Evolutionary conservation across 2,113 vertebrate species (phyloP).

Genomic region (Leptobrachium ailaonicum): DNA sequence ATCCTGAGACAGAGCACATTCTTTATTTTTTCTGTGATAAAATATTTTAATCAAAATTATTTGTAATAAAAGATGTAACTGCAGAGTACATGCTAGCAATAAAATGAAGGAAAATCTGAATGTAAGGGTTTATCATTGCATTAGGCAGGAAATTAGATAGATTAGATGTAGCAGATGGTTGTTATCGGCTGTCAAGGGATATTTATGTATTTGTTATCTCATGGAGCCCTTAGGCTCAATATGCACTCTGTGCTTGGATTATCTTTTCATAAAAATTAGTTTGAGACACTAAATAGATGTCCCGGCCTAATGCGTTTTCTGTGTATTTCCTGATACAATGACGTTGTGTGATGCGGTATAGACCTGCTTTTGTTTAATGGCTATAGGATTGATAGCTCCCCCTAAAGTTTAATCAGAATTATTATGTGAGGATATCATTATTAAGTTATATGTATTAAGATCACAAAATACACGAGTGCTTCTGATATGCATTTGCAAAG

Average conservation of each 20-base stretch:
- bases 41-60: neutral
- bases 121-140: constrained; percentile 38
- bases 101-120: constrained; percentile 11
- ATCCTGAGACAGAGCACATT: too few species aligned
- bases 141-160: constrained; percentile 45
- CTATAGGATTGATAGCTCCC: neutral
- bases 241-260: constrained; percentile 43
- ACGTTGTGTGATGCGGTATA: constrained; percentile 10
- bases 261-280: constrained; percentile 44
- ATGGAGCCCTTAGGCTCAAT: constrained; percentile 39
- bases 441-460: too few species aligned
- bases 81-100: neutral
- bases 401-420: too few species aligned
- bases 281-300: constrained; percentile 36
- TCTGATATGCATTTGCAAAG: too few species aligned
- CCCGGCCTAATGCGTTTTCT: constrained; percentile 21
- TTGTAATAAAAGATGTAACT: neutral
- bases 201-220: constrained; percentile 50
- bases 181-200: constrained; percentile 44
- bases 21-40: neutral
- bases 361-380: neutral
- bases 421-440: too few species aligned
- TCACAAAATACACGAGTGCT: too few species aligned
- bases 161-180: constrained; percentile 45
- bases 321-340: constrained; percentile 16